Base-by-base conservation (phyloP, 2,888 invertebrate genomes). In the Cistogaster globosa region DNA sequence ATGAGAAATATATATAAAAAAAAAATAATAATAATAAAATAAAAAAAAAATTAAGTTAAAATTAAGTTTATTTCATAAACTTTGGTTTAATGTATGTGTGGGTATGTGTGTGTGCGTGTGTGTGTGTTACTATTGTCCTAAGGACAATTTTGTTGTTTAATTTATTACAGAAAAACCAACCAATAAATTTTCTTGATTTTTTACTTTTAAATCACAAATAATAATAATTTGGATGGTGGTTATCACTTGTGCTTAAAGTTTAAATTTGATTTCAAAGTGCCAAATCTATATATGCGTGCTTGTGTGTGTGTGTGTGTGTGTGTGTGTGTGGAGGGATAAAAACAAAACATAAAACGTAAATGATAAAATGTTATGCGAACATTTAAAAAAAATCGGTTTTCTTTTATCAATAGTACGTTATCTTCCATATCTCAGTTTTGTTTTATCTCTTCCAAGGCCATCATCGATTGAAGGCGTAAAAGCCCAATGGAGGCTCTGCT, bases 381-480 rank as follows among this genome's bases (percentile, higher is more conserved):
- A 69, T 68, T 51, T n/a, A 68, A 63, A 18, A 55, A 62, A 67
- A 69, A 22, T 42, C 60, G 62, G 26, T 51, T 55, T 55, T 69
- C 42, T n/a, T 55, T 55, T 45, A 65, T 76, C 65, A 72, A 67
- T 65, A 36, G 48, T 75, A 81, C 75, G 62, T 82, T 63, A 45
- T 63, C 65, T 51, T 71, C 32, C 36, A 51, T 57, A 75, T 69
- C 57, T 76, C 71, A 71, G 82, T 60, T 76, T 71, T 83, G 58
- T 71, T 58, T 76, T 58, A 69, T 71, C 58, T 67, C 26, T 63
- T 55, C 38, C 53, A 65, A 68, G 79, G 62, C 83, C 72, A 45
- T 69, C 68, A 26, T 78, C 78, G 63, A 74, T 81, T 53, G 65
- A 65, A 74, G 68, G 53, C 80, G 20, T 51, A 67, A 62, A 58